Evolutionary conservation across 2,888 invertebrate species (phyloP), one percentile per base, ranked within the genome.

Genomic region (Encarsia formosa): DNA sequence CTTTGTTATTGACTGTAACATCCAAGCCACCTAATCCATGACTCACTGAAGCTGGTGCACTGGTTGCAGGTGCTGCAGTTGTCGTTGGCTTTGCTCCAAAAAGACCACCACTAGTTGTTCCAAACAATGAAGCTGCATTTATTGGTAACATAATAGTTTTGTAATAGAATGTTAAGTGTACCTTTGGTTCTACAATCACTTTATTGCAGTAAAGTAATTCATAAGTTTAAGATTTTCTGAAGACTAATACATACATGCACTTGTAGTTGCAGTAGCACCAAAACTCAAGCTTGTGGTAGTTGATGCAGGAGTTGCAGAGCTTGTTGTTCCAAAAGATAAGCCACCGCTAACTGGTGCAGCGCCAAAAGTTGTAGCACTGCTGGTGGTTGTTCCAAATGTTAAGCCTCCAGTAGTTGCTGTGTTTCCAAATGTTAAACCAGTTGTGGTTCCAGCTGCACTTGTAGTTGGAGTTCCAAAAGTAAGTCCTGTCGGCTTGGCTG

Each of bases 21-120:
- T 85, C 81, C 16, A 84, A 76, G 2, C 88, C 87, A 13, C 88
- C 88, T 18, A 89, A 76, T 5, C 88, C 89, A 26, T 82, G 72
- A 56, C 79, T 78, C 3, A 79, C 66, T 20, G 77, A 69, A 16
- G 70, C 55, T n/a, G 65, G 52, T 6, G 68, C 60, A 39, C 70
- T 63, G 24, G 64, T 59, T 20, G 66, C 59, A 58, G 69, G 65
- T 8, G 61, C 44, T 13, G 65, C 57, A 4, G 61, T 54, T 5
- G 61, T 50, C 24, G 56, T 57, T 40, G 66, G 59, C 52, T 72
- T 70, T 9, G 67, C 56, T 41, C 66, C 68, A 49, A 71, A 65
- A 20, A 70, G 59, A 24, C 66, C 63, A n/a, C 64, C 57, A 32
- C 58, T 57, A n/a, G 57, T 56, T 26, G 60, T 47, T 18, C 65